Evolutionary conservation across 2,797 vertebrate species (phyloP), one percentile per base, ranked within the genome.

Genomic region (Chloroceryle amazona): DNA sequence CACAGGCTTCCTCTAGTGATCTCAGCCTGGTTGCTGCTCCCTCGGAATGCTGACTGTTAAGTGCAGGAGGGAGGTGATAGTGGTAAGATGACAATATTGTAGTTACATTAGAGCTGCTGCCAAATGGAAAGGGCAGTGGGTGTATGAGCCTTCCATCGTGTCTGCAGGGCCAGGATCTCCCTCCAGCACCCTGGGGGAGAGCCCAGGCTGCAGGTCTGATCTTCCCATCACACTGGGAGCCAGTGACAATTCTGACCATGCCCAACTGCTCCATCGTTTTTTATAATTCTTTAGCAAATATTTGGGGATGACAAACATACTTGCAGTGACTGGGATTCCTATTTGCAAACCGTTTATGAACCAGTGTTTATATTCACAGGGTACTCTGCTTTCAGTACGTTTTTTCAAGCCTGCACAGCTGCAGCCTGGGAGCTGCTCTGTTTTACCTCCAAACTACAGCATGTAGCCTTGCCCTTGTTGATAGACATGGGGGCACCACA

Each of bases 271-370:
- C 39, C 46, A 19, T 3, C 0, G 0, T 57, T 86, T 91, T 95
- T 84, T 79, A 63, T 93, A 94, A 90, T 87, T 49, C 55, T 84
- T 47, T 28, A 78, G 75, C 91, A 95, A 96, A 95, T 96, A 86
- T 92, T 92, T 96, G 81, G 75, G 81, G 78, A 94, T 91, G 61
- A 81, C 85, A 58, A 73, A 90, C 68, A 13, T 92, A 92, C 52
- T 82, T 95, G 72, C 72, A 93, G 72, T 3, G 9, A 39, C 57
- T 94, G 72, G 29, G 72, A 88, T 83, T 83, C 70, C 62, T 91
- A 75, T n/a, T 86, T 1, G 0, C 47, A 85, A 47, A 35, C 65
- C 86, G 85, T 94, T 93, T 95, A 92, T 83, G 55, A 91, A 22
- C 8, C n/a, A 37, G 15, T 90, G 86, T 95, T 95, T 94, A 91